Evolutionary conservation across 2,888 invertebrate species (phyloP).

Genomic region (Cosmorhoe ocellata): DNA sequence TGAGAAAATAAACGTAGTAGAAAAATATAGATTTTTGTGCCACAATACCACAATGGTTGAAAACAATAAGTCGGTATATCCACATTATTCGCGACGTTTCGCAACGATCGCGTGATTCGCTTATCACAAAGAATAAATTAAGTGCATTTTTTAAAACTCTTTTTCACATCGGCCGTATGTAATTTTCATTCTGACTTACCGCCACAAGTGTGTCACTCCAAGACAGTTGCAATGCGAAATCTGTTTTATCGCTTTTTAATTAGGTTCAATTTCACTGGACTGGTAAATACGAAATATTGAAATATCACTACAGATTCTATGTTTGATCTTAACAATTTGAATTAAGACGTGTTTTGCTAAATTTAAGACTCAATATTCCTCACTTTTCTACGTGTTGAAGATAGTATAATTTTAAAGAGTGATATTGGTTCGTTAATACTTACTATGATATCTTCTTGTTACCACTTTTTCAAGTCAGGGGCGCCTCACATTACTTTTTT

Average conservation of each 20-base stretch:
- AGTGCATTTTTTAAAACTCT: constrained; percentile 33
- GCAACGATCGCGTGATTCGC: constrained; percentile 33
- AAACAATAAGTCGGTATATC: constrained; percentile 8
- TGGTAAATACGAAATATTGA: too few species aligned
- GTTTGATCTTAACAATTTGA: too few species aligned
- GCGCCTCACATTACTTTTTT: constrained; percentile 27
- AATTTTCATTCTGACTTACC: constrained; percentile 34
- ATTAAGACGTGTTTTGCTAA: too few species aligned
- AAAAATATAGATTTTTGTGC: too few species aligned
- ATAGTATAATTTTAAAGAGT: too few species aligned
- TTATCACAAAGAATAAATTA: constrained; percentile 33
- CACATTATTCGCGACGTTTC: constrained; percentile 8
- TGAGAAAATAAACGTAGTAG: too few species aligned
- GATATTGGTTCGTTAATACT: background rate
- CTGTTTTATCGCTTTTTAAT: background rate
- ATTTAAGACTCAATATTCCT: too few species aligned
- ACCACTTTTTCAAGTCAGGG: constrained; percentile 34
- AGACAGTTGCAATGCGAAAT: background rate
- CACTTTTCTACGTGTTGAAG: too few species aligned
- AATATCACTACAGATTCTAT: too few species aligned
- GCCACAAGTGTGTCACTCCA: background rate
- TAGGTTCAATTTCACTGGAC: background rate
- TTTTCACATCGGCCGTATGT: constrained; percentile 30
- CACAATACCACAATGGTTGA: background rate
- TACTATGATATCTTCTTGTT: background rate